Evolutionary conservation across 35 echinoderm and acorn worm genomes (phyloP), one percentile per base, ranked within the genome.

Genomic region (Heliocidaris erythrogramma): DNA sequence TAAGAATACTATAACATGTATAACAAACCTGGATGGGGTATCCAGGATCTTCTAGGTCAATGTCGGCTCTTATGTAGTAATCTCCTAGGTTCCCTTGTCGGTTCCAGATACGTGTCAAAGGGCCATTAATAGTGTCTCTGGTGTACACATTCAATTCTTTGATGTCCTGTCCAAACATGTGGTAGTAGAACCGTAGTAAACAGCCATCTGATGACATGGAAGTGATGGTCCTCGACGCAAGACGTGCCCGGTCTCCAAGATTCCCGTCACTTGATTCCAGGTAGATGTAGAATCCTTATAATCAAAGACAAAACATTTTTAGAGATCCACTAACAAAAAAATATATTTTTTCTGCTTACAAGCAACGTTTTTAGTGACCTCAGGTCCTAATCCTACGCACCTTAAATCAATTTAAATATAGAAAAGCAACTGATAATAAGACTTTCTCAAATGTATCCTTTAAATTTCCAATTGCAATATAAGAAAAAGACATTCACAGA

Each of bases 111-210:
- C 88, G 30, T 16, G 29, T 31, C 91, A 99, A 60, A 7, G 98
- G 98, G 31, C 97, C 98, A 49, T 97, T 97, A 69, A 97, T 95
- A 9, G 65, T 94, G 17, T 94, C 95, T 32, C 98, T n/a, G 3
- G 96, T 97, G 50, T 97, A 97, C 24, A 97, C 96, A 52, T 95
- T 99, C 61, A 99, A 88, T 24, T 94, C 60, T 59, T 96, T 95
- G 18, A 97, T 97, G 60, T 97, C 88, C 12, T 86, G 86, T 31
- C 98, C 98, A 94, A 94, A 97, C 98, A 99, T 97, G 59, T 99
- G 98, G 94, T 96, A 99, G 60, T 95, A 98, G 94, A 98, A 98
- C 5, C 95, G 89, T 31, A 98, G 30, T 87, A 50, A 59, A 27
- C 91, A 92, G 17, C 47, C 29, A 5, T 16, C n/a, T 13, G 47